phyloP scores from a whole-genome alignment of 1,140 invertebrate genomes.

The Vollenhovia emeryi region DNA sequence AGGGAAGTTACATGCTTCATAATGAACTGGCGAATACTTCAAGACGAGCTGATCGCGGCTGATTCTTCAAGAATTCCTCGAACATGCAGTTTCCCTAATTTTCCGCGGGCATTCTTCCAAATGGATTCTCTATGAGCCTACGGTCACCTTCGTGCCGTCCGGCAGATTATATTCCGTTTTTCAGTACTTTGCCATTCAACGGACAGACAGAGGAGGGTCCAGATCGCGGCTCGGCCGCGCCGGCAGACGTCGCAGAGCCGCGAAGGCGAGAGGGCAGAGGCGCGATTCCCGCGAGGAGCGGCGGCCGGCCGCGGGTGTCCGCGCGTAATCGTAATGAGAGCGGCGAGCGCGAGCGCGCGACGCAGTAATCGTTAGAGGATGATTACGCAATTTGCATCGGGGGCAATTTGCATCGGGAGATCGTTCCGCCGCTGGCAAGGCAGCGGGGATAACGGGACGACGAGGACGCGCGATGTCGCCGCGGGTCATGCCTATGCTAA shows the following conservation, averaged over 20 bases:
- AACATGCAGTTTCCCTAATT: too few species aligned
- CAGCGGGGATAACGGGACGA: conserved; percentile 69
- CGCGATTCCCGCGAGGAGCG: conserved; percentile 4
- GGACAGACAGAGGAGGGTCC: background rate
- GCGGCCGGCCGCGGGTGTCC: background rate
- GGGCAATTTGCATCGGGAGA: conserved; percentile 68
- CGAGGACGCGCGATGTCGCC: conserved; percentile 72
- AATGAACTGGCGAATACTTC: too few species aligned
- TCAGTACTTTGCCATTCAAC: background rate
- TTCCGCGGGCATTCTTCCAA: too few species aligned
- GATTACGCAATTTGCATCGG: conserved; percentile 70
- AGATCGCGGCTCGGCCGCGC: background rate
- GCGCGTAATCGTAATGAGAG: conserved; percentile 47
- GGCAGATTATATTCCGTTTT: conserved; percentile 7
- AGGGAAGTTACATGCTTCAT: too few species aligned
- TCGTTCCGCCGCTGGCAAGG: conserved; percentile 69
- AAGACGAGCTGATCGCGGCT: too few species aligned
- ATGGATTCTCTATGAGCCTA: too few species aligned
- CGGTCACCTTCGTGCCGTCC: too few species aligned
- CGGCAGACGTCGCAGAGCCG: conserved; percentile 23
- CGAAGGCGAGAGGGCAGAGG: conserved; percentile 25
- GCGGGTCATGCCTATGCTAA: conserved; percentile 74
- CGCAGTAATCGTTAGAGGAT: conserved; percentile 64
- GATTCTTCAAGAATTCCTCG: too few species aligned
- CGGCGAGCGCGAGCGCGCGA: conserved; percentile 27